Percentiles rank a stretch among this genome's conserved stretches.
Evolutionary conservation across 2,113 vertebrate genomes (phyloP).

Genomic region (Mobula hypostoma): DNA sequence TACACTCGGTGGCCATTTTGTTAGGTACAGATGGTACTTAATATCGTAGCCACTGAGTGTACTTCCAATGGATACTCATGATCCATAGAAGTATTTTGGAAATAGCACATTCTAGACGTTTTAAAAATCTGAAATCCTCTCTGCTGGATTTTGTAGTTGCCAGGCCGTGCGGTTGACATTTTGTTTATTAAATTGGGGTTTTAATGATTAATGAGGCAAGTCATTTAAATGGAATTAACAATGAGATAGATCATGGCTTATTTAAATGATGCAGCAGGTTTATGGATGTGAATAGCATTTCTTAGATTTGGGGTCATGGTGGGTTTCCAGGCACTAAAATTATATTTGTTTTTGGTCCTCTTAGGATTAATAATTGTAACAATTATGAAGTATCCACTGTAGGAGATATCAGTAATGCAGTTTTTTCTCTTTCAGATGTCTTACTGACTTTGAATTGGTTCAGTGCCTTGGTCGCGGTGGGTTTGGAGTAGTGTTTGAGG

Average conservation of each 20-base stretch:
- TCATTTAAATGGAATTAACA: neutral
- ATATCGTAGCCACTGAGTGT: too few species aligned
- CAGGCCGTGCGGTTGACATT: neutral
- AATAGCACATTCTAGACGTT: too few species aligned
- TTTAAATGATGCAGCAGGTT: neutral
- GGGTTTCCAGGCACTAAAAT: neutral
- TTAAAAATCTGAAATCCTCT: too few species aligned
- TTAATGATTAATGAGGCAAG: neutral
- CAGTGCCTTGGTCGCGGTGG: constrained; percentile 93
- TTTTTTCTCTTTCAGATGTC: constrained; percentile 64
- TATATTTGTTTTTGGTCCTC: neutral
- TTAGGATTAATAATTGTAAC: neutral
- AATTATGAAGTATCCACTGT: neutral
- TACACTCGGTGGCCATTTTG: too few species aligned
- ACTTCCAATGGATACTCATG: too few species aligned
- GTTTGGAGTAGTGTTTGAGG: constrained; percentile 96
- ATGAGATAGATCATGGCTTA: neutral
- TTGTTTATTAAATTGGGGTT: neutral
- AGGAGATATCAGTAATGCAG: neutral
- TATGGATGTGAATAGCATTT: neutral
- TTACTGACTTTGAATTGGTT: constrained; percentile 94
- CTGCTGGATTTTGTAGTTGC: neutral
- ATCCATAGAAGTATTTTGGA: too few species aligned
- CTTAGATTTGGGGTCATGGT: too few species aligned
- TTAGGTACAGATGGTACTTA: too few species aligned